Evolutionary conservation across 2,113 vertebrate species (phyloP), one percentile per base, ranked within the genome.

Genomic region (Nansenia antarctica): DNA sequence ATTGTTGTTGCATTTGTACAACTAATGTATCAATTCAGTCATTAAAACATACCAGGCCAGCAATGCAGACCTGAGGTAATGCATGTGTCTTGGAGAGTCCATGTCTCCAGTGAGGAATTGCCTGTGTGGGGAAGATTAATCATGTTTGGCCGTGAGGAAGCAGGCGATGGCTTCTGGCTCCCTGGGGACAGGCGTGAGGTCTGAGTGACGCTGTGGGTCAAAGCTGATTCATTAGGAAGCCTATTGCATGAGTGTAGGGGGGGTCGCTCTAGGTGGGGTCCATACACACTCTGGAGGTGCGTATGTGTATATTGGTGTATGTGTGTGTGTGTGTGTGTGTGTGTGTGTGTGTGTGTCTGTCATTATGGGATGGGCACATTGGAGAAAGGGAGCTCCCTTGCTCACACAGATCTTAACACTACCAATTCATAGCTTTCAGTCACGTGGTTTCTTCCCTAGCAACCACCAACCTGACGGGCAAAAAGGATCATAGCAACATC

Each of bases 171-270:
- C 64, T 72, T 26, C 54, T 65, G 49, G 12, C 34, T 65, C 61
- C 67, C 35, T 57, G 49, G 70, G 22, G 47, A 64, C 42, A 15
- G 35, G 37, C 4, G 0, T 9, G 20, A 49, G 63, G 61, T 55
- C 52, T 30, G 62, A 70, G 62, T 31, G 39, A 75, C 64, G 65
- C 53, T 18, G 26, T 22, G 65, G 66, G 67, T 84, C 58, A 67
- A 39, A 37, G 35, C 26, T 60, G 73, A 82, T 82, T 78, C 70
- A 83, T 79, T 76, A 55, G 27, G 55, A n/a, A 78, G 35, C 29
- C 30, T 73, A 71, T 63, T 74, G 66, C 69, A 78, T 54, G 37
- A n/a, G 18, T 8, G 37, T 30, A 32, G 26, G 31, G 26, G 47
- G 30, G 64, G 68, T 31, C 9, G 27, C 24, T 31, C 12, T 26